Conservation (phyloP, 2,797 vertebrate genomes). For the Pygocentrus nattereri region DNA sequence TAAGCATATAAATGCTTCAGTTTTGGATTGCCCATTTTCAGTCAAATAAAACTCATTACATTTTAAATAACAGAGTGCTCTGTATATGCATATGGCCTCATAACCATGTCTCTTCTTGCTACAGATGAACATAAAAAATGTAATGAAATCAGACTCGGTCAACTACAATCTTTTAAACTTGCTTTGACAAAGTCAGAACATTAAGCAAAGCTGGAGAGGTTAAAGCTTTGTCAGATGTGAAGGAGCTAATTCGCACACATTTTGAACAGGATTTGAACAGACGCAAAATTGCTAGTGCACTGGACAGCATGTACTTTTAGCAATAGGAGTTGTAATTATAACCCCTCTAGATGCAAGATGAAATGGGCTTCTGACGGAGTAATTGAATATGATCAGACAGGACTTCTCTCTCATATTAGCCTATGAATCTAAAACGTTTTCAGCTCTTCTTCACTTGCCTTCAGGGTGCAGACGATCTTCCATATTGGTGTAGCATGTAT, state of each 20-base stretch:
- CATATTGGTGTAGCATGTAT: slow-evolving; percentile 57
- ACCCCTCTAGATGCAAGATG: slow-evolving; percentile 64
- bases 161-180: slow-evolving; percentile 24
- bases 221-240: slow-evolving; percentile 39
- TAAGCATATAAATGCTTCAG: too few relatives aligned
- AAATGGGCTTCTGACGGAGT: slow-evolving; percentile 62
- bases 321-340: slow-evolving; percentile 40
- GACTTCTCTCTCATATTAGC: background rate
- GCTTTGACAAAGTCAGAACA: slow-evolving; percentile 37
- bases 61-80: slow-evolving; percentile 8
- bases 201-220: slow-evolving; percentile 37
- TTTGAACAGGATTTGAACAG: slow-evolving; percentile 29
- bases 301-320: slow-evolving; percentile 50
- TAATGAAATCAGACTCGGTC: slow-evolving; percentile 51
- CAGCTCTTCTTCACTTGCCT: slow-evolving; percentile 71
- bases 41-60: slow-evolving; percentile 10
- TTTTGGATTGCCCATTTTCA: background rate
- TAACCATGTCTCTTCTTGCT: background rate
- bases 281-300: slow-evolving; percentile 20
- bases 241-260: slow-evolving; percentile 31
- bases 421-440: slow-evolving; percentile 45
- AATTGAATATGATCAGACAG: slow-evolving; percentile 11
- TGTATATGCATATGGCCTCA: slow-evolving; percentile 17
- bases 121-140: slow-evolving; percentile 28
- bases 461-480: slow-evolving; percentile 65